Evolutionary conservation across 2,113 vertebrate genomes (phyloP).

Genomic region (Ictalurus punctatus): DNA sequence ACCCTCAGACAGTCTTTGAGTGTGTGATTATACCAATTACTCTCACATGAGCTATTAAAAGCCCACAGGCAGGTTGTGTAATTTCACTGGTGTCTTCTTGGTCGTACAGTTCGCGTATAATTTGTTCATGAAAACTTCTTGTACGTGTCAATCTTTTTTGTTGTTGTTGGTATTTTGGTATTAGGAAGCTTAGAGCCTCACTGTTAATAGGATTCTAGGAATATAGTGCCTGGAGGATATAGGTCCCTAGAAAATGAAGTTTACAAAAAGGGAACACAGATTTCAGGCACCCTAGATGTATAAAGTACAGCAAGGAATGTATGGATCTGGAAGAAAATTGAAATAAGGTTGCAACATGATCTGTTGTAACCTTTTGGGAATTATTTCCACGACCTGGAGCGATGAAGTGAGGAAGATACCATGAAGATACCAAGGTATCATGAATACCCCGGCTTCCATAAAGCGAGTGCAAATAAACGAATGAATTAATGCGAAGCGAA

Average conservation of each 20-base stretch:
- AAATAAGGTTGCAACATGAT: neutral
- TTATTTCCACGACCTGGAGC: neutral
- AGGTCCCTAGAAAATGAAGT: neutral
- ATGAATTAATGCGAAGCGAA: neutral
- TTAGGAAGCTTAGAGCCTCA: neutral
- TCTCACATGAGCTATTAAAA: slow-evolving; percentile 17
- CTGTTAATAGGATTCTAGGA: neutral
- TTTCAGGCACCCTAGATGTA: neutral
- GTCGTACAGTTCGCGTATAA: neutral
- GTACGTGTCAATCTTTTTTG: neutral
- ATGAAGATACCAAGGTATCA: neutral
- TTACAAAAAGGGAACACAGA: neutral
- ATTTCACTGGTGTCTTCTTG: slow-evolving; percentile 2
- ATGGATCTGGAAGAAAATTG: neutral
- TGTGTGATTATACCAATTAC: slow-evolving; percentile 29
- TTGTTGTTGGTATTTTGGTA: neutral
- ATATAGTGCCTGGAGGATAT: neutral
- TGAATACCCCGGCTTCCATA: neutral
- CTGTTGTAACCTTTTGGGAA: neutral
- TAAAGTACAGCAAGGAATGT: neutral
- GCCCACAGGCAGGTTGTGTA: neutral
- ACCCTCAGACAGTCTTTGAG: neutral
- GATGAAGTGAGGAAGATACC: neutral
- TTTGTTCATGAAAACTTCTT: neutral
- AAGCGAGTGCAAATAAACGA: neutral